Conservation (phyloP, 1,140 invertebrate species). For the Periplaneta americana region DNA sequence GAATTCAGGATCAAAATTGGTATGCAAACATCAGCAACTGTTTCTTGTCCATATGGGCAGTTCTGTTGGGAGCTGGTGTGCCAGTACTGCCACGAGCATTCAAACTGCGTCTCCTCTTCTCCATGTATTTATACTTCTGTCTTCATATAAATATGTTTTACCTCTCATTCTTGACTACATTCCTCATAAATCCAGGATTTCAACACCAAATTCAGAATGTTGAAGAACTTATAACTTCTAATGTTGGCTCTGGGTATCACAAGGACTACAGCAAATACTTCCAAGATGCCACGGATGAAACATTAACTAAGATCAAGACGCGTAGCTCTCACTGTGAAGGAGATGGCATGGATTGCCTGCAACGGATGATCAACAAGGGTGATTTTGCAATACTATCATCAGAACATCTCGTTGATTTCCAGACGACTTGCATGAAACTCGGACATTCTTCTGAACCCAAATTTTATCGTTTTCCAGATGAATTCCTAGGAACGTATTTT, state of each 20-base stretch:
- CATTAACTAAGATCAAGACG: neutral
- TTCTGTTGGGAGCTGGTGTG: neutral
- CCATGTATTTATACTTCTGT: neutral
- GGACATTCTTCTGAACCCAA: neutral
- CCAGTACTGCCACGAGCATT: neutral
- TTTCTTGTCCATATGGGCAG: neutral
- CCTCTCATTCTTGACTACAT: neutral
- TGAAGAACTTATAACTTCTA: neutral
- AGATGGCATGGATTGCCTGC: neutral
- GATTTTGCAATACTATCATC: neutral
- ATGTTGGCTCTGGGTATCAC: neutral
- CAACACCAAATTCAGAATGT: neutral
- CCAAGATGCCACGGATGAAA: neutral
- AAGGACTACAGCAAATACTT: neutral
- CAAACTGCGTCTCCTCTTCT: neutral
- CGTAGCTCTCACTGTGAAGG: neutral
- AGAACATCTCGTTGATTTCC: neutral
- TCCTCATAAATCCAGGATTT: neutral
- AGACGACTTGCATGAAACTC: neutral
- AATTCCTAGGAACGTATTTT: neutral
- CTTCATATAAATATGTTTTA: neutral
- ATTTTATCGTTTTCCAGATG: neutral
- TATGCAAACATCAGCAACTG: neutral
- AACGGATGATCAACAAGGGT: neutral
- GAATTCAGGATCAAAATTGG: neutral